Evolutionary conservation across 2,797 vertebrate genomes (phyloP).

Genomic region (Denticeps clupeoides): DNA sequence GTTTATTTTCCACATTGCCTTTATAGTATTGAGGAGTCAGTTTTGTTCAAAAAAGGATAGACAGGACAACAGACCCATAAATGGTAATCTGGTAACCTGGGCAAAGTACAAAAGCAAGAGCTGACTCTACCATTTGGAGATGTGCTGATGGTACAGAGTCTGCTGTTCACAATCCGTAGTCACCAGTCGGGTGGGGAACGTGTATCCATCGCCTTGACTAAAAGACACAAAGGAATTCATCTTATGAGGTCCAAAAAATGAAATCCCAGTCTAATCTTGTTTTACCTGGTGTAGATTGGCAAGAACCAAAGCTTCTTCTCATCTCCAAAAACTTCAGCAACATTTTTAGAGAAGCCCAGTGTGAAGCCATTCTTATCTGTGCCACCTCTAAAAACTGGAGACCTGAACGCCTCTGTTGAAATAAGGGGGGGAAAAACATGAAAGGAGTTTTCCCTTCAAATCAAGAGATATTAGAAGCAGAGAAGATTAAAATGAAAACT

Average conservation of each 20-base stretch:
- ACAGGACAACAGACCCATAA: too few species aligned
- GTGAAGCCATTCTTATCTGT: slow-evolving; percentile 89
- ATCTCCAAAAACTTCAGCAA: slow-evolving; percentile 81
- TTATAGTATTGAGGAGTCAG: too few species aligned
- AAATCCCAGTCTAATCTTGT: not conserved
- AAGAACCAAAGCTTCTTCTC: slow-evolving; percentile 78
- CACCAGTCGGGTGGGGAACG: slow-evolving; percentile 81
- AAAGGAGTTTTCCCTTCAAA: too few species aligned
- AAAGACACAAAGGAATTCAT: not conserved
- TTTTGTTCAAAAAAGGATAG: too few species aligned
- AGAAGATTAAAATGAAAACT: too few species aligned
- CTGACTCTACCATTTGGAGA: slow-evolving; percentile 64
- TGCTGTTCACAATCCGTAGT: slow-evolving; percentile 78
- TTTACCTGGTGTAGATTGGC: slow-evolving; percentile 82
- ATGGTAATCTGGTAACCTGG: too few species aligned
- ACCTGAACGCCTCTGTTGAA: slow-evolving; percentile 38
- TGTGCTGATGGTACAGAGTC: slow-evolving; percentile 64
- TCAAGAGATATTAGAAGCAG: too few species aligned
- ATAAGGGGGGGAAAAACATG: too few species aligned
- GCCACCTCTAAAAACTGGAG: slow-evolving; percentile 79
- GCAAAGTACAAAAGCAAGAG: too few species aligned
- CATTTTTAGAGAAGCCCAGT: slow-evolving; percentile 78
- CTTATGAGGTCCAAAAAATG: too few species aligned
- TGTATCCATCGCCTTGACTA: slow-evolving; percentile 88
- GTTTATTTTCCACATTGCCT: too few species aligned